Evolutionary conservation across 2,113 vertebrate species (phyloP), one percentile per base, ranked within the genome.

Genomic region (Scortum barcoo): DNA sequence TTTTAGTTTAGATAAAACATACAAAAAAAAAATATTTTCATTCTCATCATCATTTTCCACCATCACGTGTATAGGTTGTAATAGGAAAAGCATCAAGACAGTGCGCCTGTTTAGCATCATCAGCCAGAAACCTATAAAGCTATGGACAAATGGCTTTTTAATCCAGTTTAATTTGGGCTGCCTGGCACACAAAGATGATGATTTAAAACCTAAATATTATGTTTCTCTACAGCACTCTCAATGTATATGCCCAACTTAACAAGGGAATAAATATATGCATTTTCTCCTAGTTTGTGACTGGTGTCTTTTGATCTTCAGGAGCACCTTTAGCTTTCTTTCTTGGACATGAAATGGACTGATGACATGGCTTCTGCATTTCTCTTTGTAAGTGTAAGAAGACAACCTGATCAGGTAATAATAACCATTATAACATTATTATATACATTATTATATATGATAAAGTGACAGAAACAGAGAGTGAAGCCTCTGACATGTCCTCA

Each of bases 1-100:
- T 53, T 73, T 24, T 79, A 46, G 20, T 72, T 77, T 44, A 56
- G 38, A 7, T 38, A 30, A 38, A n/a, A n/a, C n/a, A n/a, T n/a
- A n/a, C n/a, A n/a, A n/a, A n/a, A n/a, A n/a, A n/a, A n/a, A n/a
- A n/a, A n/a, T n/a, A n/a, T n/a, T n/a, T n/a, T n/a, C n/a, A n/a
- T n/a, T n/a, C n/a, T n/a, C n/a, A n/a, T n/a, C n/a, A n/a, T 61
- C 2, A 50, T 40, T 69, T 68, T 24, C 54, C 19, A 44, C 72
- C 42, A 61, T 62, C 2, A 62, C 28, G 0, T 40, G 10, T n/a
- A 33, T 26, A 28, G 17, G 16, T 6, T 56, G 16, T 17, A 22
- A 71, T 20, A 3, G 10, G 60, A 42, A 22, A 57, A 38, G n/a
- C 28, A 26, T 30, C 3, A 42, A 3, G 50, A 26, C n/a, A n/a